Evolutionary conservation across 2,888 invertebrate genomes (phyloP), one percentile per base, ranked within the genome.

Genomic region (Baccha elongata): DNA sequence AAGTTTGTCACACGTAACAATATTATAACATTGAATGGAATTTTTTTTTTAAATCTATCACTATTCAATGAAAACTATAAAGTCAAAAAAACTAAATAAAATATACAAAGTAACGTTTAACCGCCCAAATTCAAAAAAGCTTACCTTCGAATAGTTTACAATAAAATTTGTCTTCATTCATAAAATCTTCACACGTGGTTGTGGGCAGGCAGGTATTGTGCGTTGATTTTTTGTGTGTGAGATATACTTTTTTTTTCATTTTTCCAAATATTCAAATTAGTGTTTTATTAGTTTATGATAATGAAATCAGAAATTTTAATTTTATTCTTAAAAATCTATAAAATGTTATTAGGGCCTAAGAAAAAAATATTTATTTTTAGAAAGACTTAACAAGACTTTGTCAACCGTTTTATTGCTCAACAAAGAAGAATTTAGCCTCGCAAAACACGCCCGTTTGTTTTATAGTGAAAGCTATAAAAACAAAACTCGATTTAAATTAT

Each of bases 281-380:
- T 37, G 52, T 74, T 68, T 74, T 80, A 73, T n/a, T 68, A 46
- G 62, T 42, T n/a, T 80, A 75, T 75, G 65, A 32, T 58, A 69
- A 80, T 64, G 35, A 26, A 52, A 37, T 62, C 55, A 44, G 48
- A 21, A 23, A 53, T 13, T 55, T 68, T 64, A 73, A 73, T 73
- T 73, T 73, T 23, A 23, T 69, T 40, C 55, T 64, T 55, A 44
- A n/a, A 40, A 8, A 44, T 29, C 48, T 44, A 50, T 50, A 65
- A 75, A 69, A 65, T 53, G 69, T 68, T 71, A 52, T 58, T 29
- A 21, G 29, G 58, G 48, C 37, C 50, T 29, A 46, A 37, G 35
- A 53, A 7, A 4, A 42, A 58, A 55, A 55, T 62, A 73, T 68
- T 68, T 69, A 74, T 55, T 42, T 23, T 37, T 32, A 76, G 60